Base-by-base conservation (phyloP, 2,888 invertebrate genomes). In the Tethea ocularis region DNA sequence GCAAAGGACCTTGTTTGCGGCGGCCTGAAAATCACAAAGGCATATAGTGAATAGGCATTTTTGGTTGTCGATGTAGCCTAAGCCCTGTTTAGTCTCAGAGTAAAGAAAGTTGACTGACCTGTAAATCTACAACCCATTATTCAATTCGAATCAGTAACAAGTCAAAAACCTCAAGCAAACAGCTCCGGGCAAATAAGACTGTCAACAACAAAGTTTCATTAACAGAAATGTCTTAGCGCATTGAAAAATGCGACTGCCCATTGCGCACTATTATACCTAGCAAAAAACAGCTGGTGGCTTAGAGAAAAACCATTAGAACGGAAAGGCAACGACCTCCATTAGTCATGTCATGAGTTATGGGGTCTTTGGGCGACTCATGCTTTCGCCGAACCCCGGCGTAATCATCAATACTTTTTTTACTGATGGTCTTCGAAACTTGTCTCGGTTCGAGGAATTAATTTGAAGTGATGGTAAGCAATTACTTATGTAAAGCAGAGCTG, bases 241-340 rank as follows among this genome's bases (percentile, higher is more conserved):
- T n/a, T 46, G 20, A 46, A 46, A 20, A 46, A 46, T 46, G 46
- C 46, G 46, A 46, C 46, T n/a, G 17, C 46, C 63, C 67, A 64
- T 63, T 71, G 67, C 56, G 53, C 20, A 51, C 51, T 26, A 58
- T 68, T 64, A 56, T 51, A 51, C 57, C 60, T 57, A 58, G 60
- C 56, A 57, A 58, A 59, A 61, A 67, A 75, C 78, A 74, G 71
- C 63, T 59, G 56, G 26, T 60, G 63, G 67, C 60, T 67, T 64
- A n/a, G 67, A 68, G 71, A 74, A 74, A 74, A 71, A 76, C 75
- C 66, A 76, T 71, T 78, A 77, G 73, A 58, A 58, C 52, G 60
- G 66, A n/a, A 20, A 22, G 72, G 66, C 74, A 59, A 65, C 67
- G 77, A 75, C 66, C 75, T 56, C 57, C 41, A 68, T 72, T 68